Conservation (phyloP, 2,888 invertebrate genomes). For the Helicoverpa assulta region DNA sequence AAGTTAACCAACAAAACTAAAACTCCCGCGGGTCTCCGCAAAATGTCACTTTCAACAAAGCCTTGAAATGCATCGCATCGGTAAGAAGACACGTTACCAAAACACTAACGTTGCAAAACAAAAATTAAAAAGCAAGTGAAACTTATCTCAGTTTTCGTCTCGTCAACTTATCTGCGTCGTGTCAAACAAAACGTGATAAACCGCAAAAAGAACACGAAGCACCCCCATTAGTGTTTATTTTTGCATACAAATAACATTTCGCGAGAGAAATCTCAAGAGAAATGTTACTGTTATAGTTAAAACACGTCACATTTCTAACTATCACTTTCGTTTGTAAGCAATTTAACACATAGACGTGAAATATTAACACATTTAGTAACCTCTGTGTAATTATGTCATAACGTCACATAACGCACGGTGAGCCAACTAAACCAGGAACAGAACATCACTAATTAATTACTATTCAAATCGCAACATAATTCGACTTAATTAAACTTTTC, state of each 20-base stretch:
- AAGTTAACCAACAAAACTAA: neutral
- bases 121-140: constrained; percentile 56
- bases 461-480: neutral
- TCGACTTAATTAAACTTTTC: constrained; percentile 16
- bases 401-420: constrained; percentile 18
- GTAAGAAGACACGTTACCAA: constrained; percentile 29
- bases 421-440: constrained; percentile 39
- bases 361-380: constrained; percentile 27
- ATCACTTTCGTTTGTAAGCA: constrained; percentile 58
- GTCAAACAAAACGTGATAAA: constrained; percentile 62
- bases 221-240: constrained; percentile 58
- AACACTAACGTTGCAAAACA: constrained; percentile 29
- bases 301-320: constrained; percentile 31
- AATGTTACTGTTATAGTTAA: constrained; percentile 49
- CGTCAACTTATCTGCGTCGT: constrained; percentile 55
- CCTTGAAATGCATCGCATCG: neutral
- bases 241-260: constrained; percentile 62
- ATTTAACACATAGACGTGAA: constrained; percentile 49
- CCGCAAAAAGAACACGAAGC: constrained; percentile 47
- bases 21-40: neutral
- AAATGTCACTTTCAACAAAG: neutral
- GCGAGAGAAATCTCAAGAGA: constrained; percentile 59
- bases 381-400: constrained; percentile 31
- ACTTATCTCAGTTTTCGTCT: constrained; percentile 47
- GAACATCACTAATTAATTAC: constrained; percentile 6